These are phyloP conservation scores for Oreochromis mossambicus DNA, from an alignment of 2,797 vertebrate genomes.

Conservation along the genomic window DNA sequence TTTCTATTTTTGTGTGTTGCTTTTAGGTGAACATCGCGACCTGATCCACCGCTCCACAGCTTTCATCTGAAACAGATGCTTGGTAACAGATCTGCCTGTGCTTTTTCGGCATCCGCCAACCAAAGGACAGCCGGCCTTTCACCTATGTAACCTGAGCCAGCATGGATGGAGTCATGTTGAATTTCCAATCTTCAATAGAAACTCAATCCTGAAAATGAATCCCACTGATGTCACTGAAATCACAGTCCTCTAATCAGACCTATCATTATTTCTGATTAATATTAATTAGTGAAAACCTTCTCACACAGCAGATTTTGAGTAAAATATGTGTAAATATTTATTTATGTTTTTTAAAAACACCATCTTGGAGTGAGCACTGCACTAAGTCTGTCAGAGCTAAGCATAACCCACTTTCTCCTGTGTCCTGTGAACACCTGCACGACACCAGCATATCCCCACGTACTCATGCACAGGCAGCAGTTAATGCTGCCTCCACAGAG, in stretches of 20 bases:
- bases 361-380: not conserved
- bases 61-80: constrained; percentile 24
- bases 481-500: not conserved
- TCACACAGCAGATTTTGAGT: not conserved
- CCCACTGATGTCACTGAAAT: not conserved
- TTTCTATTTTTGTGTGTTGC: constrained; percentile 49
- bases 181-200: not conserved
- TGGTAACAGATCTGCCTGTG: constrained; percentile 10
- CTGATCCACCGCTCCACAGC: constrained; percentile 6
- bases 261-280: not conserved
- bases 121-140: not conserved
- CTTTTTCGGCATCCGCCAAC: not conserved
- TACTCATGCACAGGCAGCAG: not conserved
- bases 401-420: constrained; percentile 49
- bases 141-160: not conserved
- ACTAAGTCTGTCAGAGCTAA: not conserved
- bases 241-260: not conserved
- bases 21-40: constrained; percentile 26
- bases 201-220: not conserved
- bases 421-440: constrained; percentile 47
- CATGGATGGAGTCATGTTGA: not conserved
- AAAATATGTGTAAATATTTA: not conserved
- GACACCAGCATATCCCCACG: not conserved
- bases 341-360: not conserved
- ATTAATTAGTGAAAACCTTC: not conserved